phyloP scores from a whole-genome alignment of 2,113 vertebrate species.

The Patagioenas fasciata region DNA sequence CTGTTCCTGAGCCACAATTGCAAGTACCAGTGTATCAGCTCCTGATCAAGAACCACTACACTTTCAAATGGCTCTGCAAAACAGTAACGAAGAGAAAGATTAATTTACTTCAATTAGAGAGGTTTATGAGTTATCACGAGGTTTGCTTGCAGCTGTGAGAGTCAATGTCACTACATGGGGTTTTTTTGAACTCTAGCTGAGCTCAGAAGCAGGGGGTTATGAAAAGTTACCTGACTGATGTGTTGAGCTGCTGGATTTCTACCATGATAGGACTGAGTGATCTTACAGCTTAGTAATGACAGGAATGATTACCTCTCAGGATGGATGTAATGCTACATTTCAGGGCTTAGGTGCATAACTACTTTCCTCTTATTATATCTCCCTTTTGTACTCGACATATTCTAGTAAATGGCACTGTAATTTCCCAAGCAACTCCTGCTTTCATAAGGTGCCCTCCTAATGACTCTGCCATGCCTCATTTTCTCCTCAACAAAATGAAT shows the following conservation, averaged over 20 bases:
- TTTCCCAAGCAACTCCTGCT: conserved; percentile 65
- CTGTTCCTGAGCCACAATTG: conserved; percentile 36
- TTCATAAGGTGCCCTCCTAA: conserved; percentile 53
- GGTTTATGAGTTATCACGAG: conserved; percentile 62
- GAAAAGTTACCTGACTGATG: conserved; percentile 45
- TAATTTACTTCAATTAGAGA: conserved; percentile 74
- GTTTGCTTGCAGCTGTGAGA: conserved; percentile 41
- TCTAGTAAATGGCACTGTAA: conserved; percentile 65
- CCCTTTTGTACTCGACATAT: conserved; percentile 63
- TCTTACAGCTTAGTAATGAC: conserved; percentile 68
- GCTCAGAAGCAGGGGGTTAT: conserved; percentile 39
- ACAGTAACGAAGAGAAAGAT: conserved; percentile 66
- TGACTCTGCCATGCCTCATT: conserved; percentile 55
- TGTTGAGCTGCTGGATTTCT: conserved; percentile 50
- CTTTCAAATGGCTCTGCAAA: conserved; percentile 65
- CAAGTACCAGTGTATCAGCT: conserved; percentile 19
- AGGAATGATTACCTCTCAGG: conserved; percentile 70
- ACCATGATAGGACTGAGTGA: conserved; percentile 56
- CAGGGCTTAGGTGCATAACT: conserved; percentile 69
- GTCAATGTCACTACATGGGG: neutral
- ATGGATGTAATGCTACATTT: conserved; percentile 72
- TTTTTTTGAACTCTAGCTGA: conserved; percentile 37
- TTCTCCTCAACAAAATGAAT: conserved; percentile 57
- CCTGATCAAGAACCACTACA: conserved; percentile 38
- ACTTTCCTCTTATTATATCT: conserved; percentile 70